phyloP scores from a whole-genome alignment of 2,888 invertebrate species.

The Eueremaeus valkanovi region DNA sequence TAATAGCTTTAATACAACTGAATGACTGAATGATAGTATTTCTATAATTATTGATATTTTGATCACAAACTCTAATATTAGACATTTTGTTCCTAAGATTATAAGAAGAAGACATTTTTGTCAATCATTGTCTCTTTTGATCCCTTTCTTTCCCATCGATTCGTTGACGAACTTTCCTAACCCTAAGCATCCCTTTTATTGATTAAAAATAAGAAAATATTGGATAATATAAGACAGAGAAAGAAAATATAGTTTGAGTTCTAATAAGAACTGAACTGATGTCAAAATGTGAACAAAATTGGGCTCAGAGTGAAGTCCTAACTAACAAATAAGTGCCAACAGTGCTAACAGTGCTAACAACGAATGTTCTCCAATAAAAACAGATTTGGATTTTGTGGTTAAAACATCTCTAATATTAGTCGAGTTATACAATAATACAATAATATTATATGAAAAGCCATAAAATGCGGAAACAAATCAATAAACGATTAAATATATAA shows the following conservation, averaged over 20 bases:
- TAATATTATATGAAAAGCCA: neutral
- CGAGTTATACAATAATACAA: neutral
- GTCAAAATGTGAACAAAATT: too few relatives aligned
- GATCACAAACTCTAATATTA: neutral
- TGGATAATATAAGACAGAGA: neutral
- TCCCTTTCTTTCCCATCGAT: neutral
- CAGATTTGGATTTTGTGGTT: neutral
- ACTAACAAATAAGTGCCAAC: neutral
- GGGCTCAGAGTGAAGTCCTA: neutral
- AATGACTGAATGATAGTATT: neutral
- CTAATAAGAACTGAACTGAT: neutral
- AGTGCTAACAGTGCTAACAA: neutral
- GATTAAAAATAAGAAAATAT: slow-evolving; percentile 6
- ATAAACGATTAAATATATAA: too few relatives aligned
- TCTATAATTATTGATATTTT: neutral
- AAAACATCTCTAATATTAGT: neutral
- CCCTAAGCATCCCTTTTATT: slow-evolving; percentile 21
- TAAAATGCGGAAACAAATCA: neutral
- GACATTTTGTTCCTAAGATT: neutral
- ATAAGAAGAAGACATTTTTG: neutral
- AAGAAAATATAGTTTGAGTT: too few relatives aligned
- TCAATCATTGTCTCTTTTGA: neutral
- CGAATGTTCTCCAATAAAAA: neutral
- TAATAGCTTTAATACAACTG: too few relatives aligned
- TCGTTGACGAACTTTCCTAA: neutral